phyloP scores from a whole-genome alignment of 2,797 vertebrate species.

The Pangasius larnaudii region DNA sequence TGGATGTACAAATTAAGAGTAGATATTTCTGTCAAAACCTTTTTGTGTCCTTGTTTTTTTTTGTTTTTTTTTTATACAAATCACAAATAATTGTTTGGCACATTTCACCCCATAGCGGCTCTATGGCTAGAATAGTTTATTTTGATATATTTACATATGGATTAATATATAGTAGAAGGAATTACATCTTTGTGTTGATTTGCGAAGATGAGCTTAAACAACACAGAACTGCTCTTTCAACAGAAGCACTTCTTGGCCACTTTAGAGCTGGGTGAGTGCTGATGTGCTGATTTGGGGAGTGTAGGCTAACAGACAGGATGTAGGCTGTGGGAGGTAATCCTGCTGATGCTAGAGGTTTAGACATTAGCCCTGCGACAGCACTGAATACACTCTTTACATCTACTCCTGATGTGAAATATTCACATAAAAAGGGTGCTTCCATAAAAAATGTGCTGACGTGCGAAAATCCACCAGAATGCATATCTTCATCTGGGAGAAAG shows the following conservation, averaged over 20 bases:
- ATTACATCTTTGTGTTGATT: neutral
- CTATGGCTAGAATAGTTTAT: neutral
- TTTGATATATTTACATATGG: neutral
- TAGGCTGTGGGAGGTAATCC: conserved; percentile 41
- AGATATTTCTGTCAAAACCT: neutral
- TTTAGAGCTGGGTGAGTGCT: neutral
- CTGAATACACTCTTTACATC: conserved; percentile 58
- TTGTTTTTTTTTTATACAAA: neutral
- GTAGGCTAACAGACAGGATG: conserved; percentile 60
- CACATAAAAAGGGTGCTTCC: conserved; percentile 60
- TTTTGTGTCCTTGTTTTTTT: neutral
- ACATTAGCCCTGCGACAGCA: conserved; percentile 64
- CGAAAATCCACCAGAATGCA: conserved; percentile 61
- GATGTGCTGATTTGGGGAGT: conserved; percentile 31
- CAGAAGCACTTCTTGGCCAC: conserved; percentile 18
- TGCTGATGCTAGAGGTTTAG: conserved; percentile 68
- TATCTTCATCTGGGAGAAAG: conserved; percentile 50
- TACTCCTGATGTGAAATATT: conserved; percentile 68
- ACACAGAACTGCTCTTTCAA: neutral
- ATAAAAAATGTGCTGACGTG: conserved; percentile 69
- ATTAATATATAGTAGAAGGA: neutral
- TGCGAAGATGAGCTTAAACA: conserved; percentile 9
- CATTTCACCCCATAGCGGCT: neutral
- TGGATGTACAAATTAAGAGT: neutral
- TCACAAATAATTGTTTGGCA: neutral